Evolutionary conservation across 2,797 vertebrate genomes (phyloP).

Genomic region (Pseudotriccus pelzelni): DNA sequence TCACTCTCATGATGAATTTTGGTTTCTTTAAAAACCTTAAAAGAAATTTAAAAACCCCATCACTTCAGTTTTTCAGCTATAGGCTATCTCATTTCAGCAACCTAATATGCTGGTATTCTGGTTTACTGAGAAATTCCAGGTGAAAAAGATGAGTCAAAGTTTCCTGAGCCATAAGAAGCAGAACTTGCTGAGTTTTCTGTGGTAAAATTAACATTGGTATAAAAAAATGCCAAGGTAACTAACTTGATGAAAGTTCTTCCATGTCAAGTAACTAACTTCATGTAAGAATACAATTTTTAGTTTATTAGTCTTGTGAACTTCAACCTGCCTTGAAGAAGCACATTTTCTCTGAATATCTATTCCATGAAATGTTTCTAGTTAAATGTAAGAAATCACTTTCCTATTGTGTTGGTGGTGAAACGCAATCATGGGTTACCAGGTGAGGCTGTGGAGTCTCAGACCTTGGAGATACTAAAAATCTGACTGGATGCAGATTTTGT

Average conservation of each 20-base stretch:
- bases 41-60: rapidly evolving
- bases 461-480: background rate
- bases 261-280: background rate
- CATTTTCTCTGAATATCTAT: background rate
- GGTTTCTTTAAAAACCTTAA: background rate
- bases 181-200: background rate
- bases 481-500: background rate
- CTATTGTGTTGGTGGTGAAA: background rate
- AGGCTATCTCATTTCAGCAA: background rate
- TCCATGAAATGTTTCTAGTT: background rate
- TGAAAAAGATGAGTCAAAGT: background rate
- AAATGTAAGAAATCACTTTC: background rate
- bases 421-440: background rate
- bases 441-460: background rate
- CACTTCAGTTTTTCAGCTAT: background rate
- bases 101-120: background rate
- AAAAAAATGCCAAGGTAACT: background rate
- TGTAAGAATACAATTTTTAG: background rate
- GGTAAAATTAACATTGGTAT: background rate
- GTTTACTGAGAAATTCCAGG: background rate
- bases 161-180: background rate
- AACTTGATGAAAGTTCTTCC: background rate
- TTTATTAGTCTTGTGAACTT: background rate
- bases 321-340: background rate
- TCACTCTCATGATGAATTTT: background rate